Base-by-base conservation (phyloP, 1,140 invertebrate species). In the Delia radicum region DNA sequence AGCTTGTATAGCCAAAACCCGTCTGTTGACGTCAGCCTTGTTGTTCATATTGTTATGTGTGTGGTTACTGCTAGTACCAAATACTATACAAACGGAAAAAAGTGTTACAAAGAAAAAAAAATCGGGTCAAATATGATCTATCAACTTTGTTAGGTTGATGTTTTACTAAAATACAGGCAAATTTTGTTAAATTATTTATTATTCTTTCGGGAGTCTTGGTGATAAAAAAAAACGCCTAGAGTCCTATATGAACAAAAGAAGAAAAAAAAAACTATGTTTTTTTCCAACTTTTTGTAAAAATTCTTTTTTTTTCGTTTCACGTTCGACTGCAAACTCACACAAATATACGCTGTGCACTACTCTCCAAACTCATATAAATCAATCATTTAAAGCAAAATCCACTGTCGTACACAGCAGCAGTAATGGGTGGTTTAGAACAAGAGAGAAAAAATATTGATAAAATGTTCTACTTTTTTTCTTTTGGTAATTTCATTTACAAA, bases 21-120 rank as follows among this genome's bases (percentile, higher is more conserved):
- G 90, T 87, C 94, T 91, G 89, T 95, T 95, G 87, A 94, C 93
- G 88, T 95, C 94, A 86, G 91, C 93, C 90, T 94, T 94, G 86
- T 92, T 90, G 89, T 92, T 94, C 93, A 94, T 94, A n/a, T 48
- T 55, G n/a, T n/a, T n/a, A n/a, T n/a, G n/a, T n/a, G 18, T 55
- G 48, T 55, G 21, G 48, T 55, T 55, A 55, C 48, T 55, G 48
- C n/a, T 55, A 21, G 48, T 21, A 69, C 18, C 18, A n/a, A 33
- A 33, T 69, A 26, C 33, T 33, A 67, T 7, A 67, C 63, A 28
- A 67, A 67, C 63, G 4, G 7, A 37, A 69, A 67, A 69, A 69
- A 67, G 10, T 31, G n/a, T 31, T 18, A 31, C 27, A 67, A 69
- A 33, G n/a, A 33, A 21, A 33, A n/a, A n/a, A n/a, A 69, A 69